These are phyloP conservation scores for Vultur gryphus DNA, from an alignment of 2,797 vertebrate genomes.

Conservation along the genomic window DNA sequence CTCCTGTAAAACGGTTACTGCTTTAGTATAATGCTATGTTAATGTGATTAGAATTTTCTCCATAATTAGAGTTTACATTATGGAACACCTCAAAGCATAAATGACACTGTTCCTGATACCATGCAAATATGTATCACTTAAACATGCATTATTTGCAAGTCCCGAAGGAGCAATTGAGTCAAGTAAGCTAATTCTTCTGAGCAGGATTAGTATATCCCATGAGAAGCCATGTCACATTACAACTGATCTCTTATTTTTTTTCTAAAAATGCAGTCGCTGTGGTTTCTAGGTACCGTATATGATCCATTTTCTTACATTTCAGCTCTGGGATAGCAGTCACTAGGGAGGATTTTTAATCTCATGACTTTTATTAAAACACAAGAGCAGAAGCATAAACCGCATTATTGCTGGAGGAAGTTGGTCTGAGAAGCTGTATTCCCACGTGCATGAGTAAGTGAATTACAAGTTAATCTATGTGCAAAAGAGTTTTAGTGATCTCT, in stretches of 20 bases:
- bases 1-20: not conserved
- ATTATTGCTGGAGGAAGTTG: conserved; percentile 62
- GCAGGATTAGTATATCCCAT: conserved; percentile 44
- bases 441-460: conserved; percentile 71
- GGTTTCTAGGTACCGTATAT: conserved; percentile 4
- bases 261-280: not conserved
- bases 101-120: conserved; percentile 33
- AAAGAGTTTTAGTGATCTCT: conserved; percentile 67
- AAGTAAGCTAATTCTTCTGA: conserved; percentile 49
- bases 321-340: conserved; percentile 54
- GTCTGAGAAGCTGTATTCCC: conserved; percentile 61
- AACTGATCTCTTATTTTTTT: conserved; percentile 17
- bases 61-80: conserved; percentile 6
- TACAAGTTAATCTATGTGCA: conserved; percentile 75
- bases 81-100: conserved; percentile 29
- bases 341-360: conserved; percentile 73
- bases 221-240: conserved; percentile 44
- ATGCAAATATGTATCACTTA: not conserved
- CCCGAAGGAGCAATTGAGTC: conserved; percentile 21
- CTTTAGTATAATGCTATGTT: not conserved
- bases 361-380: conserved; percentile 70
- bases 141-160: conserved; percentile 43
- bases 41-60: conserved; percentile 25
- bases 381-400: conserved; percentile 55
- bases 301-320: conserved; percentile 42